Evolutionary conservation across 2,113 vertebrate species (phyloP), one percentile per base, ranked within the genome.

Genomic region (Mystacornis crossleyi): DNA sequence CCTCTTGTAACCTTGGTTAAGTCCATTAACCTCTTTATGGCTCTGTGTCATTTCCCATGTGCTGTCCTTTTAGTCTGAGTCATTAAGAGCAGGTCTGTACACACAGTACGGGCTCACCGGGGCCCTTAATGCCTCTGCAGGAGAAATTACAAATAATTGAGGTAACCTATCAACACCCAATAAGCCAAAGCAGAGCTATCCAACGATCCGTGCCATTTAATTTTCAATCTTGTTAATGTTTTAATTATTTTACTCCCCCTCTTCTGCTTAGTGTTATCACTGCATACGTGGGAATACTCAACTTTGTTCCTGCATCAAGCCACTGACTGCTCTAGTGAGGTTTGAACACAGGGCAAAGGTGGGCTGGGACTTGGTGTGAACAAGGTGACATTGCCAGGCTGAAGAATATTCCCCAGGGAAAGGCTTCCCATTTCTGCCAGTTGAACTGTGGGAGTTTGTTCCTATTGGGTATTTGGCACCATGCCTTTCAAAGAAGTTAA

Each of bases 181-280:
- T 93, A 88, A 95, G 72, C 60, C 90, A 83, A 43, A 4, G 0
- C 88, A 86, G 43, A 90, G 81, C 71, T 94, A 86, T 67, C 43
- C 85, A 92, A 36, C 61, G 12, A 96, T 92, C 90, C 93, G 6
- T 94, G 79, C 85, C 40, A 40, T 94, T 95, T 97, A 77, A 96
- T 96, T 94, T 92, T 95, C 94, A 81, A 74, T 86, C 86, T 81
- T 81, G 87, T 90, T 96, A 96, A 88, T 93, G 86, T 66, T 95
- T 91, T 96, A 95, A 96, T 96, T 96, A 82, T 69, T 95, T 89
- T 51, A 81, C 92, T 96, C 93, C 87, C 54, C 58, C 45, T 90
- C 81, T 70, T 80, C 87, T 66, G 55, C 79, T 86, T n/a, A 54
- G 31, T 34, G 31, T 57, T 90, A 58, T 64, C 77, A 15, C 65